phyloP scores from a whole-genome alignment of 2,113 vertebrate species.

The Tachysurus vachellii region DNA sequence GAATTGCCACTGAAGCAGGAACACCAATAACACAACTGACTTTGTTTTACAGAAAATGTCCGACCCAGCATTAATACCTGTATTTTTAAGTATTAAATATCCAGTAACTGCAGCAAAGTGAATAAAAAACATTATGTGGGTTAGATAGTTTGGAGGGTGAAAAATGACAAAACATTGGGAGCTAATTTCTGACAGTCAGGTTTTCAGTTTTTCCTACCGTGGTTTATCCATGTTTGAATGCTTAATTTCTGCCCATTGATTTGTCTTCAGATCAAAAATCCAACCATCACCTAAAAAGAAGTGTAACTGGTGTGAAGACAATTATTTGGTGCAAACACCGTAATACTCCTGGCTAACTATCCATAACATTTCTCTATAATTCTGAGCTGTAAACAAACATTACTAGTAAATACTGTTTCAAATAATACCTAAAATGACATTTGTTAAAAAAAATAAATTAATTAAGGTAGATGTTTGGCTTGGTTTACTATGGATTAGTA shows the following conservation, averaged over 20 bases:
- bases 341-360: background rate
- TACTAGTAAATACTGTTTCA: too few species aligned
- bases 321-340: background rate
- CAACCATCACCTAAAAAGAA: background rate
- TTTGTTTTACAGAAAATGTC: too few species aligned
- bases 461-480: too few species aligned
- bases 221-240: background rate
- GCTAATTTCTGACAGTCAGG: background rate
- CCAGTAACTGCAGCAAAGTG: background rate
- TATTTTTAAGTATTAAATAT: too few species aligned
- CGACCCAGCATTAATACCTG: too few species aligned
- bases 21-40: too few species aligned
- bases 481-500: too few species aligned
- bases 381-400: too few species aligned
- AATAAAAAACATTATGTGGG: background rate
- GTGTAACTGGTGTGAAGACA: background rate
- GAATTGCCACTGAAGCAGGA: too few species aligned
- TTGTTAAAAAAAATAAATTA: too few species aligned
- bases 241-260: background rate
- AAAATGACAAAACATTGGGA: background rate
- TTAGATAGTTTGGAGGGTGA: background rate
- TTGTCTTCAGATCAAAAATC: slow-evolving; percentile 3
- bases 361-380: too few species aligned
- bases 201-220: background rate
- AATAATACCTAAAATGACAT: too few species aligned